Evolutionary conservation across 2,888 invertebrate species (phyloP).

Genomic region (Apamea epomidion): DNA sequence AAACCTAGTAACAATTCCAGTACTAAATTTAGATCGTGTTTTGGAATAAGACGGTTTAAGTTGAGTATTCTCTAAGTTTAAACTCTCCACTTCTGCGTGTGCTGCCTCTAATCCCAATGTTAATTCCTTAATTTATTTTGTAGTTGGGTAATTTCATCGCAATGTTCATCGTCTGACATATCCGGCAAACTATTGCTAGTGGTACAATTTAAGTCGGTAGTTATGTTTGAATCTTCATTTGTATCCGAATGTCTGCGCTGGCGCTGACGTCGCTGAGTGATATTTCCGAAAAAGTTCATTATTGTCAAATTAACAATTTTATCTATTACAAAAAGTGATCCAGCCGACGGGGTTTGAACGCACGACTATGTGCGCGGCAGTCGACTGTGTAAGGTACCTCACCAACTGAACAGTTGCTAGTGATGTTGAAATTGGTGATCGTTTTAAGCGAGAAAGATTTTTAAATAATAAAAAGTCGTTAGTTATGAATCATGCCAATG

Average conservation of each 20-base stretch:
- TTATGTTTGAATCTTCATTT: background rate
- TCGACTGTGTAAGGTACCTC: too few species aligned
- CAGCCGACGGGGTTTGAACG: background rate
- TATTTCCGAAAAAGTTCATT: conserved; percentile 8
- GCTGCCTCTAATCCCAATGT: background rate
- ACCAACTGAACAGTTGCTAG: too few species aligned
- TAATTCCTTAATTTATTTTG: conserved; percentile 2
- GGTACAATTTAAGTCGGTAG: too few species aligned
- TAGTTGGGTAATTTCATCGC: background rate
- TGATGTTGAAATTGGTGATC: too few species aligned
- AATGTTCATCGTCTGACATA: conserved; percentile 1
- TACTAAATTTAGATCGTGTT: too few species aligned
- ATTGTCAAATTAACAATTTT: conserved; percentile 2
- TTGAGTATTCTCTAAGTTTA: conserved; percentile 8
- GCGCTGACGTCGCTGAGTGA: conserved; percentile 4
- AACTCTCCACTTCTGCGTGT: conserved; percentile 5
- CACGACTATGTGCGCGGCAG: background rate
- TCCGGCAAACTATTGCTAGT: background rate
- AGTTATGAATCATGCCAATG: too few species aligned
- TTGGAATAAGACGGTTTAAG: too few species aligned
- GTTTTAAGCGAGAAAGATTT: too few species aligned
- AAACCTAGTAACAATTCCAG: too few species aligned
- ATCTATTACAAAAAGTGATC: background rate
- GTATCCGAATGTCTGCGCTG: conserved; percentile 10
- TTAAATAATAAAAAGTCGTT: too few species aligned